These are phyloP conservation scores for Garrulus glandarius DNA, from an alignment of 2,797 vertebrate genomes.

Conservation along the genomic window DNA sequence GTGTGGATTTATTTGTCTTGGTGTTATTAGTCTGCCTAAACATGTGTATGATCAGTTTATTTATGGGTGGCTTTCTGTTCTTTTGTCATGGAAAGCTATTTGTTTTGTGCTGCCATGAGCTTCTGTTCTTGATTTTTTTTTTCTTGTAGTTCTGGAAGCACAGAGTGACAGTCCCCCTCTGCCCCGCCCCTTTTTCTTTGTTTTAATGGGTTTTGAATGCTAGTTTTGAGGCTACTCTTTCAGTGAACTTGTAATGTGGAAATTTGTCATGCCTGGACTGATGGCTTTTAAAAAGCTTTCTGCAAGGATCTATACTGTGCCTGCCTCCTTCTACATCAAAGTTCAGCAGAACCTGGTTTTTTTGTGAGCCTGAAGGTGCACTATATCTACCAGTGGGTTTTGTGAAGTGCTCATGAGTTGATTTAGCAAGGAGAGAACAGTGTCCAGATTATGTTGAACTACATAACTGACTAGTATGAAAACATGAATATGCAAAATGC, in stretches of 20 bases:
- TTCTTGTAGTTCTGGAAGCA: background rate
- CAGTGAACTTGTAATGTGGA: background rate
- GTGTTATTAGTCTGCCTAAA: constrained; percentile 34
- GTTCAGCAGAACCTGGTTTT: background rate
- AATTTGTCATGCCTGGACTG: background rate
- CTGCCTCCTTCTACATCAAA: background rate
- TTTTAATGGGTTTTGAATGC: background rate
- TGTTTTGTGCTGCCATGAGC: background rate
- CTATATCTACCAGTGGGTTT: background rate
- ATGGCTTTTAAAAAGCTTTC: background rate
- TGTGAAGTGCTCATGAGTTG: background rate
- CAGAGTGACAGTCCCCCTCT: background rate
- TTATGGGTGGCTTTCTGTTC: constrained; percentile 43
- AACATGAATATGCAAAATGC: background rate
- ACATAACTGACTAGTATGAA: background rate
- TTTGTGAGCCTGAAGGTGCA: background rate
- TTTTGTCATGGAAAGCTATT: background rate
- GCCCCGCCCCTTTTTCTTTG: accelerated
- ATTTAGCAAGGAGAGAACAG: background rate
- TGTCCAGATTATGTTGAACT: background rate
- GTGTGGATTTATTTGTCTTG: background rate
- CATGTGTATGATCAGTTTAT: constrained; percentile 27
- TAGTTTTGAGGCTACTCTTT: background rate
- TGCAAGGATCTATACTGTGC: background rate
- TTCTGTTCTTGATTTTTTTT: background rate